Percentiles rank a stretch among this genome's conserved stretches.
These are phyloP conservation scores for Probaryconus sp. DNA, from an alignment of 1,140 invertebrate species.

Conservation along the genomic window DNA sequence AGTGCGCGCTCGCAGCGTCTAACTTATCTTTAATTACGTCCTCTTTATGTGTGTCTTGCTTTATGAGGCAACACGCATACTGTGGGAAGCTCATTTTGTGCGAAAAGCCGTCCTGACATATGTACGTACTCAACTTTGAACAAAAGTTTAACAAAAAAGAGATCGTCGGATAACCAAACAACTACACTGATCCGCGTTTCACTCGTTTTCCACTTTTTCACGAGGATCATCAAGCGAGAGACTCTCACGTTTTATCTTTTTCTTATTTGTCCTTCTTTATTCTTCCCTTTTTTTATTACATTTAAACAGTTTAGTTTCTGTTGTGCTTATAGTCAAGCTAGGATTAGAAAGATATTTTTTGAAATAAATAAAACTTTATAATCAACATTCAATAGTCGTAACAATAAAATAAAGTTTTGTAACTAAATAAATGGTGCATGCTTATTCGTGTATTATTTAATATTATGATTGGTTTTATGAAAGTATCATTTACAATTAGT, in stretches of 20 bases:
- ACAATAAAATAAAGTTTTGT: no score
- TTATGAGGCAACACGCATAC: constrained; percentile 21
- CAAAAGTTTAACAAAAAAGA: constrained; percentile 24
- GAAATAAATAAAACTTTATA: no score
- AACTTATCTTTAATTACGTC: constrained; percentile 45
- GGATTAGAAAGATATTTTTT: no score
- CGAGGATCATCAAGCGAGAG: not conserved
- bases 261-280: not conserved
- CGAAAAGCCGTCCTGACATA: constrained; percentile 27
- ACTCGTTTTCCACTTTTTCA: not conserved
- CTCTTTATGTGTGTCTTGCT: constrained; percentile 40
- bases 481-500: no score
- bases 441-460: no score
- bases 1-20: constrained; percentile 18
- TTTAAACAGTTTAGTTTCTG: no score
- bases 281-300: not conserved
- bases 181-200: not conserved
- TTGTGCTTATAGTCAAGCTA: no score
- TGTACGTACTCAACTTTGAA: constrained; percentile 23
- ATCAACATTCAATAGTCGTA: no score
- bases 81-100: constrained; percentile 23
- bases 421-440: no score
- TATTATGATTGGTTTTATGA: no score
- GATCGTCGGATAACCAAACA: constrained; percentile 8
- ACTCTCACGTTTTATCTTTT: not conserved